These are phyloP conservation scores for Brachystomella parvula DNA, from an alignment of 1,140 invertebrate species.

Conservation along the genomic window DNA sequence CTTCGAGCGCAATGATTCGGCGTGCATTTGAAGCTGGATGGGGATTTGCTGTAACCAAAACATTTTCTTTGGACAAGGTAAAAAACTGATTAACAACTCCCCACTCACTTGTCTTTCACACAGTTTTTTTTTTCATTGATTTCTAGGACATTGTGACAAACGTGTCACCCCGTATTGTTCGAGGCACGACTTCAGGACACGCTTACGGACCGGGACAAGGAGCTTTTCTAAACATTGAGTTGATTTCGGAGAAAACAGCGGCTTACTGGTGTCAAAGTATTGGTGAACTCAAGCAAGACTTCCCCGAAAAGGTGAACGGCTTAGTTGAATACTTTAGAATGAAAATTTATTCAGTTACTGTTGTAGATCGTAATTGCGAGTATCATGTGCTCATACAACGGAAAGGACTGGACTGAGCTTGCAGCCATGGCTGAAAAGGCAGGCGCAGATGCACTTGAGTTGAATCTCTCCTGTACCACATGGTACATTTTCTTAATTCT, in stretches of 20 bases:
- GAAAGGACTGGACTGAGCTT: conserved; percentile 79
- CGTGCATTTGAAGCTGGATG: conserved; percentile 91
- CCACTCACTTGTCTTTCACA: not conserved
- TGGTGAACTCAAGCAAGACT: conserved; percentile 81
- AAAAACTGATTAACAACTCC: not conserved
- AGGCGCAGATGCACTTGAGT: conserved; percentile 87
- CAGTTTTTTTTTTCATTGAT: not conserved
- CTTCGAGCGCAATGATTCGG: conserved; percentile 87
- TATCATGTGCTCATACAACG: conserved; percentile 88
- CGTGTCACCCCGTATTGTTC: conserved; percentile 89
- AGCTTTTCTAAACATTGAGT: conserved; percentile 93
- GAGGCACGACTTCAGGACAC: conserved; percentile 85
- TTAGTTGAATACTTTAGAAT: conserved; percentile 1
- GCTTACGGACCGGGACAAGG: conserved; percentile 88
- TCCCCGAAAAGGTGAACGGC: conserved; percentile 66
- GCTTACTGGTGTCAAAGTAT: conserved; percentile 89
- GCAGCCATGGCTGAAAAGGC: conserved; percentile 68
- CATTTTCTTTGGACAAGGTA: conserved; percentile 88
- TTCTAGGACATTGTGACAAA: conserved; percentile 85
- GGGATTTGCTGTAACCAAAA: conserved; percentile 95
- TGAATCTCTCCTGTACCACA: conserved; percentile 97
- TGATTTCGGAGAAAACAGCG: conserved; percentile 93
- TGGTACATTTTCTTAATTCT: conserved; percentile 63
- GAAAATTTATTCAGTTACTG: not conserved
- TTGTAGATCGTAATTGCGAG: conserved; percentile 84